Conservation (phyloP, 2,888 invertebrate species). For the Odontomyia ornata region DNA sequence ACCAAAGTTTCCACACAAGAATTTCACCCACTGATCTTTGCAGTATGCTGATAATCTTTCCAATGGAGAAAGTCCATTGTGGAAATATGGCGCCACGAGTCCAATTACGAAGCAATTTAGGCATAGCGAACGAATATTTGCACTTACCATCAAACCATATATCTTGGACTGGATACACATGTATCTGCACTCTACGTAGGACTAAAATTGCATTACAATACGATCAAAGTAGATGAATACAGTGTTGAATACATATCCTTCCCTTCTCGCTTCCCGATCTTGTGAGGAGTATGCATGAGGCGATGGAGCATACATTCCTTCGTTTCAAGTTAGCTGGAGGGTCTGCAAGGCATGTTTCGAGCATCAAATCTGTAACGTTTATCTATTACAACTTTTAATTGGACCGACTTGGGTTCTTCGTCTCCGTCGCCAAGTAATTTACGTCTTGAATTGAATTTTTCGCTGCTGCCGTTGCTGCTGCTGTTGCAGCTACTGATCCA, state of each 20-base stretch:
- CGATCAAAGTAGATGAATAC: constrained; percentile 5
- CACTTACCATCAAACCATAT: constrained; percentile 33
- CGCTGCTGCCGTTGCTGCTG: constrained; percentile 24
- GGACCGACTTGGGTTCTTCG: constrained; percentile 48
- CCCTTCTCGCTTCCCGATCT: background rate
- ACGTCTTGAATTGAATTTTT: constrained; percentile 44
- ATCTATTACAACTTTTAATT: constrained; percentile 51
- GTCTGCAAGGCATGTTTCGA: constrained; percentile 43
- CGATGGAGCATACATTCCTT: constrained; percentile 22
- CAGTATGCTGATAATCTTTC: constrained; percentile 11
- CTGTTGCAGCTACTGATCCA: constrained; percentile 30
- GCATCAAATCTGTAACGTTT: constrained; percentile 50
- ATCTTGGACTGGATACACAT: constrained; percentile 19
- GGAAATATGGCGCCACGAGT: constrained; percentile 49
- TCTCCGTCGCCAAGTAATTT: constrained; percentile 47
- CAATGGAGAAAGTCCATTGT: constrained; percentile 33
- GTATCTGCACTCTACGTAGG: background rate
- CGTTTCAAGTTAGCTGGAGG: background rate
- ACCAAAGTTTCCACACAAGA: too few relatives aligned
- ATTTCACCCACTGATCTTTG: constrained; percentile 14
- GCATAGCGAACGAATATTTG: constrained; percentile 39
- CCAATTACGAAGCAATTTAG: constrained; percentile 49
- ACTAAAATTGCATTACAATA: background rate
- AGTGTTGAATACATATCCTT: constrained; percentile 1
- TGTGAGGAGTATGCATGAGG: background rate